A percentile compares a stretch with the other conserved stretches of the same genome.
These are phyloP conservation scores for Apogon talboti DNA, from an alignment of 2,797 vertebrate genomes.

Conservation along the genomic window DNA sequence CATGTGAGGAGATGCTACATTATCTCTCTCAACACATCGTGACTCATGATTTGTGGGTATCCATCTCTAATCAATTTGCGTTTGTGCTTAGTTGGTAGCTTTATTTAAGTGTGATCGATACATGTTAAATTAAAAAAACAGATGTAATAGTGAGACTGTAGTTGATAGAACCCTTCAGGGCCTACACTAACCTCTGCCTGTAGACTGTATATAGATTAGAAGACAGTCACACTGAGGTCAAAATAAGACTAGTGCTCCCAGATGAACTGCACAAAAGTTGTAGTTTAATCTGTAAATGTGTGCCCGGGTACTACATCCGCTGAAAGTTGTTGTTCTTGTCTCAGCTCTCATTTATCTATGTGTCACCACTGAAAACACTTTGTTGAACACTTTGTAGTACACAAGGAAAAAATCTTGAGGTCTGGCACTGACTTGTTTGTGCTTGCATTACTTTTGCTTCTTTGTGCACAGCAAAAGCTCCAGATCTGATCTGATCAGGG, in stretches of 20 bases:
- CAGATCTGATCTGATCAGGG: too few species aligned
- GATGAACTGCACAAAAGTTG: not conserved
- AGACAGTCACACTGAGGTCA: not conserved
- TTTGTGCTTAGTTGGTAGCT: too few species aligned
- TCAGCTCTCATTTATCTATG: not conserved
- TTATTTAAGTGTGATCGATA: too few species aligned
- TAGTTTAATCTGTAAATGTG: not conserved
- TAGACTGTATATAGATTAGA: not conserved
- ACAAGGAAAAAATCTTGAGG: constrained; percentile 40
- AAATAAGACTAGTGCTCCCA: not conserved
- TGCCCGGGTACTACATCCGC: not conserved
- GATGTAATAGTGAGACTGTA: too few species aligned
- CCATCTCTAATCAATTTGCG: too few species aligned
- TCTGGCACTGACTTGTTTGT: constrained; percentile 45
- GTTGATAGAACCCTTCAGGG: too few species aligned
- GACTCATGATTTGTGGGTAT: too few species aligned
- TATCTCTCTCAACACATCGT: too few species aligned
- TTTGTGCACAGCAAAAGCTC: constrained; percentile 6
- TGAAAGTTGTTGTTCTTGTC: constrained; percentile 14
- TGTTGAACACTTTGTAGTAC: constrained; percentile 32
- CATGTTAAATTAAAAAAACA: too few species aligned
- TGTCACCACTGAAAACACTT: constrained; percentile 6
- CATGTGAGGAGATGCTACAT: too few species aligned
- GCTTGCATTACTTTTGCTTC: constrained; percentile 18
- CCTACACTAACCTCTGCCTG: too few species aligned